Evolutionary conservation across 2,888 invertebrate genomes (phyloP), one percentile per base, ranked within the genome.

Genomic region (Loripinus fragilis): DNA sequence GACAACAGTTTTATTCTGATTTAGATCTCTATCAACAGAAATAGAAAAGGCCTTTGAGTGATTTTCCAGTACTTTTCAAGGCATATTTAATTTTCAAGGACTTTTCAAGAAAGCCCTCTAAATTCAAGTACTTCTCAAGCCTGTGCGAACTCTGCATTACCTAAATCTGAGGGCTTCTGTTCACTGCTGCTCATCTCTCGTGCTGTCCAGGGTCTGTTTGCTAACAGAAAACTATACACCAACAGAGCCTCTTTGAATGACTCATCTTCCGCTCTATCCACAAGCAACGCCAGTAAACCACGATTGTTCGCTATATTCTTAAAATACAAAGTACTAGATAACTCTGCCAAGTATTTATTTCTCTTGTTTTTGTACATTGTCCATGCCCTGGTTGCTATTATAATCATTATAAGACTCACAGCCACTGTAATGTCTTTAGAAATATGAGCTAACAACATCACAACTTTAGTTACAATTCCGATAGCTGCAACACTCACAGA

Each of bases 211-310:
- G 92, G 85, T 67, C 91, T 78, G 69, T 88, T 87, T 17, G 90
- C 87, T 65, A 92, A 86, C 2, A 93, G 86, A 74, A 91, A 92
- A 30, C 89, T 87, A 80, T 92, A 93, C 23, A 88, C 87, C 42
- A 93, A 80, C 76, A 93, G 74, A 0, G 91, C 90, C 72, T 93
- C 92, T 78, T 93, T 93, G 67, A 93, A 92, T 48, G 88, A 88
- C 81, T 93, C 93, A 76, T 93, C 93, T 73, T 93, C 90, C 0
- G 93, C 93, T 52, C 93, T 80, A 76, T 93, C 92, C 17, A 93
- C 91, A 45, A 93, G 81, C 75, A 93, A 74, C 0, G 93, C 87
- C 72, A 93, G 81, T 71, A 93, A 83, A 5, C 92, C 91, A 30
- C 90, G 87, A 83, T 93, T 93, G 79, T 92, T 93, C 38, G 93